Conservation (phyloP, 2,113 vertebrate genomes). For the Marcusenius ussheri region DNA sequence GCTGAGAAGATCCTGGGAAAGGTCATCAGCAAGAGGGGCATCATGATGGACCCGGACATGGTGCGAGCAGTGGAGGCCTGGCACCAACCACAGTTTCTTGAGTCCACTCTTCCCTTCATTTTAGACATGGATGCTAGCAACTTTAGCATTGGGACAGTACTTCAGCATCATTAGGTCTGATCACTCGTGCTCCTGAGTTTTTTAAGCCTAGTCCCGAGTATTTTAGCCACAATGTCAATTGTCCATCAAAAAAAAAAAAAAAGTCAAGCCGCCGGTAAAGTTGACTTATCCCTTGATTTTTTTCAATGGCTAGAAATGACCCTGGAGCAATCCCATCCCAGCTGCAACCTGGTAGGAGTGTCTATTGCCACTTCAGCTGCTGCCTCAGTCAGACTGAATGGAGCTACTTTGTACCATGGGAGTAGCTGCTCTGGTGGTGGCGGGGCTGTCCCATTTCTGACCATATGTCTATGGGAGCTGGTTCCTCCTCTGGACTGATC, state of each 20-base stretch:
- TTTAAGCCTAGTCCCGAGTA: no score
- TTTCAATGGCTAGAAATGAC: no score
- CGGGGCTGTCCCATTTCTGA: background rate
- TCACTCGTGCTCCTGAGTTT: no score
- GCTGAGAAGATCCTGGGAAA: background rate
- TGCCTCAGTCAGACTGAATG: background rate
- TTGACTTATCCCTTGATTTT: no score
- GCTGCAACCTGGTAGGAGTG: background rate
- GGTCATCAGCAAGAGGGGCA: background rate
- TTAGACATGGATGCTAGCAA: background rate
- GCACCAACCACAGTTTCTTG: background rate
- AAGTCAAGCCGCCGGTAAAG: no score
- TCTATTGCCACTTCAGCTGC: background rate
- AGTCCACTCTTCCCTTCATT: background rate
- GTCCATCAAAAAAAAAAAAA: no score
- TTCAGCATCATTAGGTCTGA: no score
- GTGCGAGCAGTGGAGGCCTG: background rate
- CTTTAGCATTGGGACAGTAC: background rate
- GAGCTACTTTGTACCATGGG: background rate
- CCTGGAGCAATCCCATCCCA: background rate
- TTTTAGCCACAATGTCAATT: no score
- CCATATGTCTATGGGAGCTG: background rate
- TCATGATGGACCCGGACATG: background rate
- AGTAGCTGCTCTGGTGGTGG: background rate
- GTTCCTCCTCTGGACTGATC: background rate